A percentile compares a stretch with the other conserved stretches of the same genome.
phyloP scores from a whole-genome alignment of 2,888 invertebrate genomes.

The Mechanitis mazaeus region DNA sequence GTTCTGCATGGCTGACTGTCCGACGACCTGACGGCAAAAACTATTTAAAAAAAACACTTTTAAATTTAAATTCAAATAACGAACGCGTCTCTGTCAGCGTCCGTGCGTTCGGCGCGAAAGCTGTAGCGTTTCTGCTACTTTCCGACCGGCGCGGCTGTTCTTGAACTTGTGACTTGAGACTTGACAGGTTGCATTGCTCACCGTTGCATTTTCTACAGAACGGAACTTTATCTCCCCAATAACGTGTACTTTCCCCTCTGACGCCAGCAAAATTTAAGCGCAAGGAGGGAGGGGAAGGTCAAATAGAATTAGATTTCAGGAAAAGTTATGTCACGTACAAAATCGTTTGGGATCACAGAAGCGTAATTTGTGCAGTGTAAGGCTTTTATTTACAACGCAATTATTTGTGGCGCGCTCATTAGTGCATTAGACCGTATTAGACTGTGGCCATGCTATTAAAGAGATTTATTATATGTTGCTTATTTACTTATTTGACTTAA shows the following conservation, averaged over 20 bases:
- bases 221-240: conserved; percentile 19
- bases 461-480: conserved; percentile 10
- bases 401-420: conserved; percentile 31
- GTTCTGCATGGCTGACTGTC: conserved; percentile 58
- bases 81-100: neutral
- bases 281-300: conserved; percentile 19
- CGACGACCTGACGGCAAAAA: conserved; percentile 37
- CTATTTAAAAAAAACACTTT: conserved; percentile 36
- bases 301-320: conserved; percentile 19
- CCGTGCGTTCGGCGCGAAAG: conserved; percentile 55
- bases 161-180: conserved; percentile 61
- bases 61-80: conserved; percentile 37
- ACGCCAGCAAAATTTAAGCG: conserved; percentile 13
- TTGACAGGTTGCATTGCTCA: conserved; percentile 58
- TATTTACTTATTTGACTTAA: conserved; percentile 17
- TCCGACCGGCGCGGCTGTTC: conserved; percentile 48
- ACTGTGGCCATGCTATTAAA: conserved; percentile 17
- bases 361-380: conserved; percentile 19
- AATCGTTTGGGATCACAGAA: conserved; percentile 25
- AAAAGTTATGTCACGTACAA: conserved; percentile 30
- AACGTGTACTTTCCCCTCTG: conserved; percentile 19
- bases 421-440: conserved; percentile 23
- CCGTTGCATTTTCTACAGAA: conserved; percentile 54
- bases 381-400: conserved; percentile 32
- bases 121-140: conserved; percentile 54